Conservation (phyloP, 2,797 vertebrate genomes). For the Telmatherina bonti region DNA sequence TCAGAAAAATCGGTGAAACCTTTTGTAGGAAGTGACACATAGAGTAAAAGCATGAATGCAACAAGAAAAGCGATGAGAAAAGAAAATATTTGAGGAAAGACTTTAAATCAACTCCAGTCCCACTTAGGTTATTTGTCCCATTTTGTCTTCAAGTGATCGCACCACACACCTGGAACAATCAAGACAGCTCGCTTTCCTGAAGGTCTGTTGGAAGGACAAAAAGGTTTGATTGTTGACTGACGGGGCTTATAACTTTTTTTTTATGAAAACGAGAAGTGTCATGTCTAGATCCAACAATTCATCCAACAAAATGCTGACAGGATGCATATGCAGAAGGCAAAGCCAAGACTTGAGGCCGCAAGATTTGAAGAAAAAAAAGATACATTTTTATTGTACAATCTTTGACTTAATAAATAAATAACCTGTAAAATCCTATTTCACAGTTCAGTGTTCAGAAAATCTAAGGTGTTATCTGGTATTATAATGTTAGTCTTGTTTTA, state of each 20-base stretch:
- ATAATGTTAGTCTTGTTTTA: no score
- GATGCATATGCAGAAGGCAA: no score
- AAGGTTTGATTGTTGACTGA: background rate
- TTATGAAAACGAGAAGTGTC: background rate
- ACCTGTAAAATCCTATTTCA: no score
- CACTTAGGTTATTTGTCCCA: conserved; percentile 14
- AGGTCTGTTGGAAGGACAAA: background rate
- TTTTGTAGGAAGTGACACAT: conserved; percentile 41
- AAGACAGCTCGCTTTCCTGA: background rate
- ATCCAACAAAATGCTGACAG: background rate
- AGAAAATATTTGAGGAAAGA: conserved; percentile 3
- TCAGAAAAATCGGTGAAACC: conserved; percentile 49
- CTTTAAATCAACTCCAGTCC: conserved; percentile 36
- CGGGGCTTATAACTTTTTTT: background rate
- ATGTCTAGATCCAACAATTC: background rate
- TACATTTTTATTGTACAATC: no score
- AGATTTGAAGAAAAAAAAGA: background rate
- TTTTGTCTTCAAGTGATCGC: conserved; percentile 26
- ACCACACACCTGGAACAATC: conserved; percentile 8
- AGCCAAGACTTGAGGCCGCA: no score
- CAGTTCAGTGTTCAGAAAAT: no score
- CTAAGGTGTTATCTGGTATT: no score
- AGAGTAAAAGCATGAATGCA: conserved; percentile 22
- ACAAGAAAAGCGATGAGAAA: conserved; percentile 9
- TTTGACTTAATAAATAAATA: no score